Evolutionary conservation across 1,140 invertebrate species (phyloP).

Genomic region (Leptinotarsa undecemlineata): DNA sequence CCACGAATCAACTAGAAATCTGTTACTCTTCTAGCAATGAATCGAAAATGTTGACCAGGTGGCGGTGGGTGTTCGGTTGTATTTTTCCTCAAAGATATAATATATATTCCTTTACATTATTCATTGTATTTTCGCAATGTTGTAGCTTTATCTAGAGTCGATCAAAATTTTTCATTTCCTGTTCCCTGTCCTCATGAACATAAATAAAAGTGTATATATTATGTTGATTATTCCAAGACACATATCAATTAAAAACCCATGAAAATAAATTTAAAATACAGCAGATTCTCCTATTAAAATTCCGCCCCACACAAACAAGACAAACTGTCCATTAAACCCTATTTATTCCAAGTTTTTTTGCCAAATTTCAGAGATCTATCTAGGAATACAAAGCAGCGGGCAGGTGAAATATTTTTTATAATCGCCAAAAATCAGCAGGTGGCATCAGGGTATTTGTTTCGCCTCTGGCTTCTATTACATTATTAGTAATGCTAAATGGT

Average conservation of each 20-base stretch:
- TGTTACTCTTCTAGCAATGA: no score
- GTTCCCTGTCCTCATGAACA: no score
- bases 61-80: no score
- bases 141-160: no score
- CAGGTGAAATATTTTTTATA: conserved; percentile 17
- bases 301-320: background rate
- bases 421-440: conserved; percentile 24
- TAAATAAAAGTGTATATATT: background rate
- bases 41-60: no score
- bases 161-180: no score
- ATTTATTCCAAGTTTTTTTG: conserved; percentile 11
- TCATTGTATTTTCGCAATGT: no score
- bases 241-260: conserved; percentile 11
- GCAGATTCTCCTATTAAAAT: conserved; percentile 7
- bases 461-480: conserved; percentile 22
- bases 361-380: conserved; percentile 17
- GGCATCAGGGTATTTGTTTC: conserved; percentile 16
- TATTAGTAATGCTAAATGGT: conserved; percentile 27
- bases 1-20: no score
- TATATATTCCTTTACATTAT: no score
- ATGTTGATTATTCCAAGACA: background rate
- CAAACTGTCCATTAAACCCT: background rate
- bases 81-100: no score
- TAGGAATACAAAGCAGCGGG: conserved; percentile 26
- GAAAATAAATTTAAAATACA: background rate